These are phyloP conservation scores for Phataginus tetradactyla DNA, from an alignment of 2,797 vertebrate species.

Conservation along the genomic window DNA sequence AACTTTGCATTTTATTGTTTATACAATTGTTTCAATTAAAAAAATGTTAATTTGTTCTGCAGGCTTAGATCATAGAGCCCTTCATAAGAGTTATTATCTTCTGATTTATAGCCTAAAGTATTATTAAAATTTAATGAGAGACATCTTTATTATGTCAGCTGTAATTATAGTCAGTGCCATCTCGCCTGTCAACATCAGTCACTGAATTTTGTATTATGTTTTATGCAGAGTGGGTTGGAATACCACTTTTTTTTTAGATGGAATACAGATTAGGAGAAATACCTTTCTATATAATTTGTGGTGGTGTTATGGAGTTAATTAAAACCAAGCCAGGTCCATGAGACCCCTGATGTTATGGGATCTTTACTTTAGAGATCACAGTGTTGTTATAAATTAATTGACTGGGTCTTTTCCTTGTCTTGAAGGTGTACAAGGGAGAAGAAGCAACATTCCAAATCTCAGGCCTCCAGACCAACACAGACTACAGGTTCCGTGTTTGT, in stretches of 20 bases:
- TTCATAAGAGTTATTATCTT: not conserved
- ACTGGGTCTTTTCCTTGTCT: not conserved
- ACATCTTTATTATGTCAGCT: not conserved
- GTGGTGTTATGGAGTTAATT: not conserved
- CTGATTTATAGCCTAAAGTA: not conserved
- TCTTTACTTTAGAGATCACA: not conserved
- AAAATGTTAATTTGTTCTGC: not conserved
- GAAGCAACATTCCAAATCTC: conserved; percentile 95
- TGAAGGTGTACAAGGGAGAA: conserved; percentile 96
- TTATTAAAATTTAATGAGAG: not conserved
- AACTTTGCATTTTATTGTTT: not conserved
- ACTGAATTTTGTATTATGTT: not conserved
- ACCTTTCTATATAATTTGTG: not conserved
- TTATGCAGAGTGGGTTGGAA: not conserved
- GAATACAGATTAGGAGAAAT: not conserved
- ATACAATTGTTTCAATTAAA: not conserved
- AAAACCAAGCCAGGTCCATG: not conserved
- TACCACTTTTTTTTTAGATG: not conserved
- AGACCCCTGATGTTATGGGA: not conserved
- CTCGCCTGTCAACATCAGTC: not conserved
- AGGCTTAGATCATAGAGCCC: not conserved
- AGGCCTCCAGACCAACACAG: conserved; percentile 96
- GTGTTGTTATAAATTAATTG: not conserved
- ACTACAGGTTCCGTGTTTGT: conserved; percentile 97
- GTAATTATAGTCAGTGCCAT: not conserved